phyloP scores from a whole-genome alignment of 1,140 invertebrate species.

The Pentalonia nigronervosa region DNA sequence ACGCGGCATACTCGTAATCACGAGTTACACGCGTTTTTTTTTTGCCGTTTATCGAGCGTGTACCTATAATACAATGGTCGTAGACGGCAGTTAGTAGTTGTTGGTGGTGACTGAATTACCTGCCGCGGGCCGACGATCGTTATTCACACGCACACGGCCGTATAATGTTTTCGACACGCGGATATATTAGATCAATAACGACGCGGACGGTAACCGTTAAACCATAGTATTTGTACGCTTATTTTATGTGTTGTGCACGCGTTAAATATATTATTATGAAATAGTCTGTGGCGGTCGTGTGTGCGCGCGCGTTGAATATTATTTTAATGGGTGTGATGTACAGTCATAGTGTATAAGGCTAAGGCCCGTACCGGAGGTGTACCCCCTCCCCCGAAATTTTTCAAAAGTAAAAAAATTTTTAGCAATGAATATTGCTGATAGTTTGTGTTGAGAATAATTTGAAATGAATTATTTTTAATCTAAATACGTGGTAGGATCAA shows the following conservation, averaged over 20 bases:
- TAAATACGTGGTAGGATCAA: neutral
- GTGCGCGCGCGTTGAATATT: neutral
- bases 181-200: neutral
- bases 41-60: neutral
- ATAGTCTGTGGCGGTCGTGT: neutral
- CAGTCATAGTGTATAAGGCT: no score
- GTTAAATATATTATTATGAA: no score
- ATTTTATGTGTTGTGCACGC: neutral
- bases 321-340: neutral
- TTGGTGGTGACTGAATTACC: neutral
- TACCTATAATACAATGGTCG: conserved; percentile 4
- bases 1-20: neutral
- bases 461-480: no score
- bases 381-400: no score
- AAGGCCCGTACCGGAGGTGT: no score
- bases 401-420: no score
- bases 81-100: neutral
- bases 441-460: no score
- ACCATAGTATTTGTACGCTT: neutral
- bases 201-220: neutral
- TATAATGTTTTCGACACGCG: neutral
- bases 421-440: no score
- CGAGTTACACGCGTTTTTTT: neutral
- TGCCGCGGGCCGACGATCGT: neutral
- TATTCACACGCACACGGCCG: neutral